These are phyloP conservation scores for Urophycis tenuis DNA, from an alignment of 2,797 vertebrate species.

Conservation along the genomic window DNA sequence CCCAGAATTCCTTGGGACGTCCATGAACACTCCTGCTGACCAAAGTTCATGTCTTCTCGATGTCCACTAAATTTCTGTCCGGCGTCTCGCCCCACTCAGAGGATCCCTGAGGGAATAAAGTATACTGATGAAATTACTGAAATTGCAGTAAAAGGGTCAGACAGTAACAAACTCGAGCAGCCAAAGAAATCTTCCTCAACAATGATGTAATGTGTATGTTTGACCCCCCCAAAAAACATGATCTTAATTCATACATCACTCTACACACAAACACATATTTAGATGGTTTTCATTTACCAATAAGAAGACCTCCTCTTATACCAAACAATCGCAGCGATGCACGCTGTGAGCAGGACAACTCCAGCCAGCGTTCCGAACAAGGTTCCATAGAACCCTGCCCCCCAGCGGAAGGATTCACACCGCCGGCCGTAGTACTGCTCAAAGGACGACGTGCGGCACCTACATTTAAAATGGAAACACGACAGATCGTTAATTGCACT, in stretches of 20 bases:
- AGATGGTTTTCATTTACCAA: too few species aligned
- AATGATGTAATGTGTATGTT: too few species aligned
- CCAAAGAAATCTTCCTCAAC: conserved; percentile 61
- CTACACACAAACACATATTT: too few species aligned
- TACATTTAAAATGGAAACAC: conserved; percentile 23
- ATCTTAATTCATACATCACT: too few species aligned
- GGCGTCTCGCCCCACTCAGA: not conserved
- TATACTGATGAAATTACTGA: not conserved
- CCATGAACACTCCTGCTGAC: too few species aligned
- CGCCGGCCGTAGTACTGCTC: conserved; percentile 54
- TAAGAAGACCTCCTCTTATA: too few species aligned
- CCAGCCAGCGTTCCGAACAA: conserved; percentile 64
- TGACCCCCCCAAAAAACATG: too few species aligned
- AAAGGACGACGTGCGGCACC: conserved; percentile 50
- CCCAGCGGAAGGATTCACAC: conserved; percentile 55
- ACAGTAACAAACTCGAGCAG: conserved; percentile 47
- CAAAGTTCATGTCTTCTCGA: not conserved
- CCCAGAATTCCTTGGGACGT: too few species aligned
- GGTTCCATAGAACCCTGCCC: conserved; percentile 64
- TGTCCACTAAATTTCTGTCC: not conserved
- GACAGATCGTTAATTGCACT: not conserved
- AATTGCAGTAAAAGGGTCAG: not conserved
- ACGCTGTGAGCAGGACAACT: conserved; percentile 51
- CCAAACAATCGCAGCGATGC: conserved; percentile 38
- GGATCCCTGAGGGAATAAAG: not conserved